Percentiles rank a stretch among this genome's conserved stretches.
These are phyloP conservation scores for Sipha flava DNA, from an alignment of 1,140 invertebrate genomes.

Conservation along the genomic window DNA sequence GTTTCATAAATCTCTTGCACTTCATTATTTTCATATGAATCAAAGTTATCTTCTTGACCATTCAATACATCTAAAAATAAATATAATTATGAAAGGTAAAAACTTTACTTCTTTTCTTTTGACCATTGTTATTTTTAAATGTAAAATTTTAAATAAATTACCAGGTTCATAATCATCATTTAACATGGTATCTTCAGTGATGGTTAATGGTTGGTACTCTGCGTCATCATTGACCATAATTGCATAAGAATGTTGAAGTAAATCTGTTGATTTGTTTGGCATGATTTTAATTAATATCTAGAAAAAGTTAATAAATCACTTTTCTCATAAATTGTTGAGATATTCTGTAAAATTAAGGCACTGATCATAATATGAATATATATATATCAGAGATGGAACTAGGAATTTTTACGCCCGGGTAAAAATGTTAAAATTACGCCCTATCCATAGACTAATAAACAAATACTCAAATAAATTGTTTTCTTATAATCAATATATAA, in stretches of 20 bases:
- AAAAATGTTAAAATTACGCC: no score
- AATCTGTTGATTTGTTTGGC: not conserved
- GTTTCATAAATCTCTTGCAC: not conserved
- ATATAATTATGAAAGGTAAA: no score
- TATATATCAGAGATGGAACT: no score
- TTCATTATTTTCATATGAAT: not conserved
- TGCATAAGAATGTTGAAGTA: not conserved
- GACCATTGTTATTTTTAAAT: not conserved
- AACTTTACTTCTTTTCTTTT: not conserved
- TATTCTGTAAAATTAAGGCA: no score
- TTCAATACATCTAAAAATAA: not conserved
- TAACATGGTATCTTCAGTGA: not conserved
- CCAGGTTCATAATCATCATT: not conserved
- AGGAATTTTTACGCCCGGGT: no score
- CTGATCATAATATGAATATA: no score
- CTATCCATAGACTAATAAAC: no score
- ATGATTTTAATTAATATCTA: not conserved
- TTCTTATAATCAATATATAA: no score
- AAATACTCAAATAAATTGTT: no score
- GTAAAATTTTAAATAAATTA: constrained; percentile 11
- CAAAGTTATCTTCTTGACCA: not conserved
- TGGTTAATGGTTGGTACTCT: not conserved
- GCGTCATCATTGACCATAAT: not conserved
- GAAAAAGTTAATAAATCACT: not conserved
- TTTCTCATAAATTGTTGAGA: no score